A percentile compares a stretch with the other conserved stretches of the same genome.
These are phyloP conservation scores for Oreochromis aureus DNA, from an alignment of 2,113 vertebrate species.

Conservation along the genomic window DNA sequence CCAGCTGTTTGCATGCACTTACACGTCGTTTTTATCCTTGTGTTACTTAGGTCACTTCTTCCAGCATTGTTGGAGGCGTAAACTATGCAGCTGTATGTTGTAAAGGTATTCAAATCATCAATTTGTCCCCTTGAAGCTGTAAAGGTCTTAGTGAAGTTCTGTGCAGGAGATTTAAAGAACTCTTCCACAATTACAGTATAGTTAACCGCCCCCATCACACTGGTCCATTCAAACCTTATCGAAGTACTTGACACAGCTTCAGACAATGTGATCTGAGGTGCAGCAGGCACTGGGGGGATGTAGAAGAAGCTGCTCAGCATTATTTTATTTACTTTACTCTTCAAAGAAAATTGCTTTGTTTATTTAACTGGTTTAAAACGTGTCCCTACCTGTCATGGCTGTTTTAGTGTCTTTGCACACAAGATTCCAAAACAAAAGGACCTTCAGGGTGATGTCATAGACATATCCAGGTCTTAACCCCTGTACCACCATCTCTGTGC, in stretches of 20 bases:
- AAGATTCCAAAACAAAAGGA: neutral
- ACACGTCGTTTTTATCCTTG: slow-evolving; percentile 64
- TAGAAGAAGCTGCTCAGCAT: neutral
- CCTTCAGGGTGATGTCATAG: slow-evolving; percentile 61
- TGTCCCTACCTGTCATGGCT: slow-evolving; percentile 55
- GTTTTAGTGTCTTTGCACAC: slow-evolving; percentile 3
- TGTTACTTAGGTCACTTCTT: slow-evolving; percentile 36
- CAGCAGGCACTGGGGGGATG: slow-evolving; percentile 58
- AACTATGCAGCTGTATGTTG: slow-evolving; percentile 62
- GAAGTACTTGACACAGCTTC: slow-evolving; percentile 65
- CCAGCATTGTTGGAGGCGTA: slow-evolving; percentile 69
- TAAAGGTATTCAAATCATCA: slow-evolving; percentile 45
- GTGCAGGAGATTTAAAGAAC: neutral
- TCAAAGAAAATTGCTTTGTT: neutral
- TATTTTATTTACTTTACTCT: neutral
- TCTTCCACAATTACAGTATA: slow-evolving; percentile 60
- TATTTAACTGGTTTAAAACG: neutral
- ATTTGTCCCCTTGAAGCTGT: slow-evolving; percentile 26
- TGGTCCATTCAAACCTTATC: slow-evolving; percentile 65
- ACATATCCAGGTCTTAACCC: slow-evolving; percentile 55
- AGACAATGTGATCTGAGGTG: slow-evolving; percentile 54
- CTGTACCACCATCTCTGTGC: slow-evolving; percentile 36
- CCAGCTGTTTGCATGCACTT: slow-evolving; percentile 32
- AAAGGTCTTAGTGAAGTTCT: slow-evolving; percentile 36
- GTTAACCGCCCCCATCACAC: slow-evolving; percentile 45